Evolutionary conservation across 2,888 invertebrate species (phyloP).

Genomic region (Nephrotoma appendiculata): DNA sequence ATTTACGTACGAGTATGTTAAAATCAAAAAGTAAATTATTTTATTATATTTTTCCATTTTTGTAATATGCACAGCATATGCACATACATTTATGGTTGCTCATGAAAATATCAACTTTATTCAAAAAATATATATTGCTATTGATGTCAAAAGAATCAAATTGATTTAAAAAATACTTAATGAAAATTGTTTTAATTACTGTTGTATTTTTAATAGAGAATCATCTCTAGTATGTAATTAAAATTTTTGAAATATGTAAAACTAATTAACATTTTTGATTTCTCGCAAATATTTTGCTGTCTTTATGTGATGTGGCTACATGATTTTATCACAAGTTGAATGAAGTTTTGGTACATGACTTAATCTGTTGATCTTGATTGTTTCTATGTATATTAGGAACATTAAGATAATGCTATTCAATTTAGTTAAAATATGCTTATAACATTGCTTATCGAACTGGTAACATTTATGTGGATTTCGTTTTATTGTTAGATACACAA

Average conservation of each 20-base stretch:
- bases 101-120: neutral
- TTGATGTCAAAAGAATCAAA: neutral
- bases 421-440: neutral
- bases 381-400: neutral
- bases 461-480: neutral
- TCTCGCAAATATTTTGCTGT: neutral
- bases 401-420: neutral
- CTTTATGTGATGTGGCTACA: neutral
- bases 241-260: neutral
- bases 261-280: neutral
- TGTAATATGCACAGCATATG: neutral
- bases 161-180: neutral
- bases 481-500: too few species aligned
- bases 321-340: neutral
- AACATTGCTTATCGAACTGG: neutral
- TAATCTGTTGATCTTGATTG: neutral
- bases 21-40: neutral
- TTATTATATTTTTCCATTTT: neutral
- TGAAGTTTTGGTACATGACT: neutral
- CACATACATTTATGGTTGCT: neutral
- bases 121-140: neutral
- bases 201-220: neutral
- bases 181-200: neutral
- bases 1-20: neutral
- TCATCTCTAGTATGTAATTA: neutral